Conservation (phyloP, 2,113 vertebrate species). For the Epinephelus cyanopodus region DNA sequence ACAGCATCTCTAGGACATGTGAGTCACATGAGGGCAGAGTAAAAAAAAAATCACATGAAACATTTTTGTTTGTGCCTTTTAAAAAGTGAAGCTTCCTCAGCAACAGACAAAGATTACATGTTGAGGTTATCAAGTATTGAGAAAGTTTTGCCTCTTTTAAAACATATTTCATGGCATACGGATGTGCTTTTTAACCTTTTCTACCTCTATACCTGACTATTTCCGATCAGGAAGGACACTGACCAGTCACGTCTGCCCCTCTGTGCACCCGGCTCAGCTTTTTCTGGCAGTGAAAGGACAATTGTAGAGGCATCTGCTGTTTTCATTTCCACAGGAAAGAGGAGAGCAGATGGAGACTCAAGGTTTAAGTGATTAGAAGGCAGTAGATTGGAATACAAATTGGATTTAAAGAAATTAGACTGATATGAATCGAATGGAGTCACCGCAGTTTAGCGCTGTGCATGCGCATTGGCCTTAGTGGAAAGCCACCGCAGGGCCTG, state of each 20-base stretch:
- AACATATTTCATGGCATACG: constrained; percentile 44
- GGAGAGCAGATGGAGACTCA: constrained; percentile 94
- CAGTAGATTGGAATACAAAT: constrained; percentile 99
- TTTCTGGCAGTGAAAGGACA: constrained; percentile 90
- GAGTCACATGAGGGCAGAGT: neutral
- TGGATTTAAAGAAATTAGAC: constrained; percentile 99
- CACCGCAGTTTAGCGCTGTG: constrained; percentile 87
- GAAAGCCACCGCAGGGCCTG: constrained; percentile 87
- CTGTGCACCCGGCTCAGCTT: constrained; percentile 83
- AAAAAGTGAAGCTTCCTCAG: constrained; percentile 16
- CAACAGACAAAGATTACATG: neutral
- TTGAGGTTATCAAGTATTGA: constrained; percentile 16
- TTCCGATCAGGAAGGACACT: constrained; percentile 84
- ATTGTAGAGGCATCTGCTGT: constrained; percentile 93
- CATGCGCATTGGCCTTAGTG: constrained; percentile 57
- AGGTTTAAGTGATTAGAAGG: constrained; percentile 99
- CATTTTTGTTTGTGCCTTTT: constrained; percentile 10
- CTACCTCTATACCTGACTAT: constrained; percentile 57
- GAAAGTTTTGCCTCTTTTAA: constrained; percentile 48
- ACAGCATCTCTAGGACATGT: neutral
- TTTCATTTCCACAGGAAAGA: constrained; percentile 86
- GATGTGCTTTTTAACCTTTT: constrained; percentile 48
- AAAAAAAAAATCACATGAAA: constrained; percentile 1
- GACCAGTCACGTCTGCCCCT: constrained; percentile 74
- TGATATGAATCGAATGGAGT: constrained; percentile 98